These are phyloP conservation scores for Galaxias olidus DNA, from an alignment of 2,797 vertebrate species.

Conservation along the genomic window DNA sequence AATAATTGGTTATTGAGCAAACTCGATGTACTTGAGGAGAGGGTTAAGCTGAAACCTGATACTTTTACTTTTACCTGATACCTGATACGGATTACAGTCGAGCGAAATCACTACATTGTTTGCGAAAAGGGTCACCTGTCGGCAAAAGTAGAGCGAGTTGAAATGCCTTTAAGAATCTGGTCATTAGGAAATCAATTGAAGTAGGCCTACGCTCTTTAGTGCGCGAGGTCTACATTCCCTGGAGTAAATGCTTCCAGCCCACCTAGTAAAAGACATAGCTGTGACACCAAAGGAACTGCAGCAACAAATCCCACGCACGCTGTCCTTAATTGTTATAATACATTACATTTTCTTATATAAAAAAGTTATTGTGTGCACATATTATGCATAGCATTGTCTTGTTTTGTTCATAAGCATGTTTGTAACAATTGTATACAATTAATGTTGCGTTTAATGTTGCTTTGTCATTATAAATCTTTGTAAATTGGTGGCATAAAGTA, in stretches of 20 bases:
- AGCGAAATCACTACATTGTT: constrained; percentile 46
- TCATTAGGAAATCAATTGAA: constrained; percentile 75
- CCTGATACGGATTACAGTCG: constrained; percentile 41
- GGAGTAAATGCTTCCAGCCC: constrained; percentile 57
- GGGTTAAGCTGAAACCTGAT: constrained; percentile 43
- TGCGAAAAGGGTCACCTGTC: constrained; percentile 69
- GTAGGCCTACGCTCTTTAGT: constrained; percentile 68
- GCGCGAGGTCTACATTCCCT: constrained; percentile 51
- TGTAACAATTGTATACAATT: too few species aligned
- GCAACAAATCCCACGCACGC: neutral
- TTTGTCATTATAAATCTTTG: neutral
- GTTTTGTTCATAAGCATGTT: too few species aligned
- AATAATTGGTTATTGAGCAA: constrained; percentile 56
- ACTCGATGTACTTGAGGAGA: constrained; percentile 32
- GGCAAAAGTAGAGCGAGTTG: constrained; percentile 48
- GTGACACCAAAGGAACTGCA: constrained; percentile 52
- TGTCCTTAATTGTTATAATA: too few species aligned
- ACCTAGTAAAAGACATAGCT: constrained; percentile 65
- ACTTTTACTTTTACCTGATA: constrained; percentile 45
- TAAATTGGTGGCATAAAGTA: too few species aligned
- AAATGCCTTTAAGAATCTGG: constrained; percentile 71
- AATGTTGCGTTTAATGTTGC: too few species aligned
- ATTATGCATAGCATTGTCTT: too few species aligned
- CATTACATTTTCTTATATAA: too few species aligned
- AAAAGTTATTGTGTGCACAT: too few species aligned